Evolutionary conservation across 2,113 vertebrate genomes (phyloP).

Genomic region (human (Homo sapiens)): GRCh38 chr2:158795001-158795500

Average conservation of each 20-base stretch:
- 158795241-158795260: constrained; percentile 72
- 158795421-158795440: constrained; percentile 79
- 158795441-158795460: not conserved
- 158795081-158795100: not conserved
- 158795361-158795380: constrained; percentile 61
- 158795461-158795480: not conserved
- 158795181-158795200: not conserved
- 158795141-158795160: not conserved
- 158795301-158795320: constrained; percentile 21
- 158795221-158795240: not conserved
- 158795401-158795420: constrained; percentile 72
- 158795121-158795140: not conserved
- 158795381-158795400: constrained; percentile 48
- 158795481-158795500: not conserved
- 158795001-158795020: not conserved
- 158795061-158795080: constrained; percentile 2
- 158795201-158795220: not conserved
- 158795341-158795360: not conserved
- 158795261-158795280: constrained; percentile 72
- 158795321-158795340: constrained; percentile 47
- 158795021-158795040: not conserved
- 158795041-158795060: not conserved
- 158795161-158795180: not conserved
- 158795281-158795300: constrained; percentile 62
- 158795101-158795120: not conserved